Conservation (phyloP, 2,888 invertebrate genomes). For the Rambutsinella grinnellia region DNA sequence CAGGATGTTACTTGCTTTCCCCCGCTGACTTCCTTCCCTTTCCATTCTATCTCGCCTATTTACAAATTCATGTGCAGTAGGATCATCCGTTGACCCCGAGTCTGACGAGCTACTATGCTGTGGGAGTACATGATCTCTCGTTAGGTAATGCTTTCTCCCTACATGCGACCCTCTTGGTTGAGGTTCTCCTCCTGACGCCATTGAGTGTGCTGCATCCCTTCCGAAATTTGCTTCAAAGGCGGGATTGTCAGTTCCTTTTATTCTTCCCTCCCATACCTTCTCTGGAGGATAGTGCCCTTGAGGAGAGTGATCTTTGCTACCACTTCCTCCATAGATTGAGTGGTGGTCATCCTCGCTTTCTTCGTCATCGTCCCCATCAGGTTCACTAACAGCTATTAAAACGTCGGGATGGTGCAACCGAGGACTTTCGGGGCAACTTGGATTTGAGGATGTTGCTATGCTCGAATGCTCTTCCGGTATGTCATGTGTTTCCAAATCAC, state of each 20-base stretch:
- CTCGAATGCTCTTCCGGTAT: constrained; percentile 54
- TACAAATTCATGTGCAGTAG: constrained; percentile 20
- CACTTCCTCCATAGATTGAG: constrained; percentile 20
- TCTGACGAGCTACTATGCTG: constrained; percentile 44
- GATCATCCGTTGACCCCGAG: constrained; percentile 36
- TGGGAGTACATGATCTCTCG: constrained; percentile 50
- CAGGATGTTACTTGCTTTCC: constrained; percentile 68
- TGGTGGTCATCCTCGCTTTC: constrained; percentile 35
- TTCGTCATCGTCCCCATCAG: constrained; percentile 47
- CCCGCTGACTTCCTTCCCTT: constrained; percentile 35
- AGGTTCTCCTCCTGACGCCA: constrained; percentile 8
- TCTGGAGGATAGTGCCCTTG: constrained; percentile 22
- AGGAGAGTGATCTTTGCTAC: constrained; percentile 24
- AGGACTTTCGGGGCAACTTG: constrained; percentile 46
- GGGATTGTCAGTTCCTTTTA: constrained; percentile 45
- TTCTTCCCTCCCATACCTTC: constrained; percentile 19
- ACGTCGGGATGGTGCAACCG: constrained; percentile 60
- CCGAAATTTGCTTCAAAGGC: constrained; percentile 44
- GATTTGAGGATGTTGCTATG: constrained; percentile 37
- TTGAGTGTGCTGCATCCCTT: constrained; percentile 4
- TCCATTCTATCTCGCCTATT: constrained; percentile 14
- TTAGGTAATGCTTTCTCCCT: constrained; percentile 45
- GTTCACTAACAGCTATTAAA: constrained; percentile 62
- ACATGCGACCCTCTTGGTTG: constrained; percentile 33
- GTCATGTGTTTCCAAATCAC: constrained; percentile 63